phyloP scores from a whole-genome alignment of 2,113 vertebrate genomes.

The Callopanchax toddi region DNA sequence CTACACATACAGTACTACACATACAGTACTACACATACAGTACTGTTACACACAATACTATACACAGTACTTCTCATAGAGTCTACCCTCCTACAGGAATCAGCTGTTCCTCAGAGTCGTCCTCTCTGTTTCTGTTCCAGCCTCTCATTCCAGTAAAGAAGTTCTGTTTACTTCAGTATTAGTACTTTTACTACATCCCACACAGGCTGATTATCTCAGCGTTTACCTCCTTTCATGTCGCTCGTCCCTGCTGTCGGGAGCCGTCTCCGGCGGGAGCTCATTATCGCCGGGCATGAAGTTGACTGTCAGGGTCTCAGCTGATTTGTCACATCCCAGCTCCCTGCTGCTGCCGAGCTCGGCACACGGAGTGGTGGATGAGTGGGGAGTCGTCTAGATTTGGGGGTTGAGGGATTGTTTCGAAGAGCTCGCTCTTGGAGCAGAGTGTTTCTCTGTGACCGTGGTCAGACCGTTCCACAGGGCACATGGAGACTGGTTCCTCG shows the following conservation, averaged over 20 bases:
- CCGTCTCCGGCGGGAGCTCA: constrained; percentile 71
- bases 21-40: too few relatives aligned
- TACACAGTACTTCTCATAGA: too few relatives aligned
- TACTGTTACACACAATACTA: too few relatives aligned
- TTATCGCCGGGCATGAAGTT: constrained; percentile 75
- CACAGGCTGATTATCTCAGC: constrained; percentile 43
- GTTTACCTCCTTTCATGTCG: constrained; percentile 34
- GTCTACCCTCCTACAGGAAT: too few relatives aligned
- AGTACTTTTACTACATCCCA: background rate
- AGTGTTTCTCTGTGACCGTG: constrained; percentile 39
- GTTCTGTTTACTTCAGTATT: too few relatives aligned
- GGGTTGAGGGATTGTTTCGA: constrained; percentile 24
- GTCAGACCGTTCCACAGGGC: background rate
- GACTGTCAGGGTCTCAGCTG: constrained; percentile 69
- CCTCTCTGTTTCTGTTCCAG: too few relatives aligned
- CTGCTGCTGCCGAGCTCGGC: constrained; percentile 41
- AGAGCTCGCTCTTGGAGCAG: constrained; percentile 50
- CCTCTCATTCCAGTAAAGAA: background rate
- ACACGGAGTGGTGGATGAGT: constrained; percentile 38
- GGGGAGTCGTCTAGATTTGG: constrained; percentile 8
- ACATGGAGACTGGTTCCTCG: constrained; percentile 26
- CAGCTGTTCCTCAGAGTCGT: too few relatives aligned
- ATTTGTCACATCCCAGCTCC: constrained; percentile 67
- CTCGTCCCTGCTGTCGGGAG: constrained; percentile 34
- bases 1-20: too few relatives aligned